Evolutionary conservation across 92 coral and sea anemone species (phyloP), one percentile per base, ranked within the genome.

Genomic region (Plumapathes pennacea): DNA sequence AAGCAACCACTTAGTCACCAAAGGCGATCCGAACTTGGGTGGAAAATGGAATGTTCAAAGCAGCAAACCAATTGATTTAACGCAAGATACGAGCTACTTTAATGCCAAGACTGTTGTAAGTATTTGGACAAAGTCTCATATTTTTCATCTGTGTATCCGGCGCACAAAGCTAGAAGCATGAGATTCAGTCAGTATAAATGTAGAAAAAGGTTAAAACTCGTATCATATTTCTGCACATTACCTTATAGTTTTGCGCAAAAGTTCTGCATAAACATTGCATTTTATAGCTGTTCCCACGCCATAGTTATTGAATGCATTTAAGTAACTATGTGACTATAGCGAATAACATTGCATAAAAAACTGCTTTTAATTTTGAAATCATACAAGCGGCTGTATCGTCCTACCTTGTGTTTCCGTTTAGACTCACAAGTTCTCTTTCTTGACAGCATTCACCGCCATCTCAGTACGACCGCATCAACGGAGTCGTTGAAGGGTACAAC

Each of bases 391-490:
- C 10, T 24, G 46, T 25, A 24, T 55, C 39, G 62, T 36, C 31
- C 24, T 25, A 12, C 26, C 14, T 12, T 36, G 24, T 32, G 25
- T 31, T 25, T 25, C 15, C 18, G 38, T 17, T 61, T 19, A 31
- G 15, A 2, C 33, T 20, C 10, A 50, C 7, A 15, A 53, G 9
- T 63, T 52, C 25, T 17, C 46, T 19, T 34, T 50, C 5, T 4
- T 46, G 12, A 34, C 32, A 91, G 98, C 98, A 90, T 49, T 50
- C 54, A 19, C 71, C 70, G 25, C 88, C 95, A 26, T 84, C 94
- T 26, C 72, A 94, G 1, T 92, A 92, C 72, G 98, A 92, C 38
- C 90, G 98, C 40, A 85, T 92, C 13, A 92, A 88, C 58, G 76
- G 77, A 31, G 96, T 85, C 41, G 83, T 76, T 4, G 84, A 57